A percentile compares a stretch with the other conserved stretches of the same genome.
Conservation (phyloP, 2,888 invertebrate species). For the Phymatocera aterrima region DNA sequence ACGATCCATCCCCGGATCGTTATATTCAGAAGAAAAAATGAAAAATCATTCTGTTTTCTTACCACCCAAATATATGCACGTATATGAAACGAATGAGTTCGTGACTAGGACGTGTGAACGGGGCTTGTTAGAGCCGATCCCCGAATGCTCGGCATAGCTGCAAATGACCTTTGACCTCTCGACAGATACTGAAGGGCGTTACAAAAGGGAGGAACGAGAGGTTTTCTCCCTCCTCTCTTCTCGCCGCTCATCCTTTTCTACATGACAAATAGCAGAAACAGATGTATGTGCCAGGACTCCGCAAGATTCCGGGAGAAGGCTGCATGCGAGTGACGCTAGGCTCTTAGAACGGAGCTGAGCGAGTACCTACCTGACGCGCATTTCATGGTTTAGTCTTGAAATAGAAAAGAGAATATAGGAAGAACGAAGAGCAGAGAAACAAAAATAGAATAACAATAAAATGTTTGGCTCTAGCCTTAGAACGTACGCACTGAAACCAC, state of each 20-base stretch:
- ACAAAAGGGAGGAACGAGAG: conserved; percentile 24
- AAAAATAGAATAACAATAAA: too few relatives aligned
- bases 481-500: too few relatives aligned
- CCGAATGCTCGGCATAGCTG: conserved; percentile 32
- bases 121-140: conserved; percentile 44
- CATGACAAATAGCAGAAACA: conserved; percentile 42
- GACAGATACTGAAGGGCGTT: conserved; percentile 46
- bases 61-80: neutral
- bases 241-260: neutral
- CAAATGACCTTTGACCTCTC: conserved; percentile 40
- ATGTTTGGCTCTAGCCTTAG: too few relatives aligned
- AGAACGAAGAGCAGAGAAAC: too few relatives aligned
- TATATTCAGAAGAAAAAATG: neutral
- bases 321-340: conserved; percentile 33
- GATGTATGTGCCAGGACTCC: conserved; percentile 37
- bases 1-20: neutral
- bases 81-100: conserved; percentile 5
- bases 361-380: conserved; percentile 41
- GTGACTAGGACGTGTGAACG: conserved; percentile 47
- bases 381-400: neutral
- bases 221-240: neutral
- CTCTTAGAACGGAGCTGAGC: conserved; percentile 23
- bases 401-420: neutral
- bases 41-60: conserved; percentile 12
- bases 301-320: conserved; percentile 35